Conservation (phyloP, 2,113 vertebrate species). For the Amblyornis subalaris region DNA sequence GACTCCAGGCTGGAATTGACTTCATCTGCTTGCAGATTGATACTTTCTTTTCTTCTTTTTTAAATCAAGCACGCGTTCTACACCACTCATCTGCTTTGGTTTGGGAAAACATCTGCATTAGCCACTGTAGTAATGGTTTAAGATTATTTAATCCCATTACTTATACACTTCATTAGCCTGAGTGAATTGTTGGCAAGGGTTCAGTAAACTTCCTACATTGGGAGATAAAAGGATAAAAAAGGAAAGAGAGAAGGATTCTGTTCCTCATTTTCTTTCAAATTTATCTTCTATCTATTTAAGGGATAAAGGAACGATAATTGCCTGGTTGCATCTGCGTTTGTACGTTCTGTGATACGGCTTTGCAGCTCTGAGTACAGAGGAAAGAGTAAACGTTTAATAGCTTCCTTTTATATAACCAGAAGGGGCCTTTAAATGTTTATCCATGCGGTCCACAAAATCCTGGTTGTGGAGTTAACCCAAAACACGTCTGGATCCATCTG, state of each 20-base stretch:
- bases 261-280: slow-evolving; percentile 66
- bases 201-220: slow-evolving; percentile 73
- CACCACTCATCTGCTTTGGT: slow-evolving; percentile 51
- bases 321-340: slow-evolving; percentile 5
- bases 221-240: slow-evolving; percentile 70
- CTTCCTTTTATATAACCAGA: slow-evolving; percentile 39
- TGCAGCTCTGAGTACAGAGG: not conserved
- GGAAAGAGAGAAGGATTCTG: slow-evolving; percentile 57
- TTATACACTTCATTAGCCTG: slow-evolving; percentile 79
- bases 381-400: slow-evolving; percentile 30
- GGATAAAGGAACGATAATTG: slow-evolving; percentile 64
- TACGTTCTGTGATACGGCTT: not conserved
- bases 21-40: slow-evolving; percentile 40
- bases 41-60: slow-evolving; percentile 63
- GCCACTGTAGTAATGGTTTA: slow-evolving; percentile 70
- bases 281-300: slow-evolving; percentile 63
- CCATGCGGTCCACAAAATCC: slow-evolving; percentile 22
- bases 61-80: slow-evolving; percentile 66
- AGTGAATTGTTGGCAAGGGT: slow-evolving; percentile 77
- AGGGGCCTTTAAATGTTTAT: slow-evolving; percentile 46
- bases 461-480: slow-evolving; percentile 29
- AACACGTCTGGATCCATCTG: slow-evolving; percentile 2
- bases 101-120: slow-evolving; percentile 71
- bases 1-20: slow-evolving; percentile 51
- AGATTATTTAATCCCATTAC: slow-evolving; percentile 79